Percentiles rank a stretch among this genome's conserved stretches.
These are phyloP conservation scores for Eristalis arbustorum DNA, from an alignment of 2,888 invertebrate genomes.

Conservation along the genomic window DNA sequence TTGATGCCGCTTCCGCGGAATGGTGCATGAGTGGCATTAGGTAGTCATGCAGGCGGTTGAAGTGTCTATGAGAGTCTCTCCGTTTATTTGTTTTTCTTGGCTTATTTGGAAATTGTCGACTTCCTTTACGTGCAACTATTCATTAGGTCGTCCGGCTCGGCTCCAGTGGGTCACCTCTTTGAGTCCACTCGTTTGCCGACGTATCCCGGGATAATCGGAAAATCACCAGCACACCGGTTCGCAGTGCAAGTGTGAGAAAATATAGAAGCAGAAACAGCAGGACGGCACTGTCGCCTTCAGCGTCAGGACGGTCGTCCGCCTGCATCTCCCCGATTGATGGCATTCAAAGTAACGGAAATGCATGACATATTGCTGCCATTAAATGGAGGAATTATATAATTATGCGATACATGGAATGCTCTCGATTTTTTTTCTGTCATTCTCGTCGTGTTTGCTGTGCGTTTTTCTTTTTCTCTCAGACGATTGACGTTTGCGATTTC, in stretches of 20 bases:
- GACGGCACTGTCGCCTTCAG: constrained; percentile 44
- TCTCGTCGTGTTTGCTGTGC: constrained; percentile 34
- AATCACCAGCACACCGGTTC: constrained; percentile 13
- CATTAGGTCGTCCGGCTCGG: constrained; percentile 56
- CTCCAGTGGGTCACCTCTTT: constrained; percentile 51
- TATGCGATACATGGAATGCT: constrained; percentile 68
- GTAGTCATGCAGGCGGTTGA: constrained; percentile 7
- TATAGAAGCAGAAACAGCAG: not conserved
- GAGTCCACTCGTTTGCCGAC: not conserved
- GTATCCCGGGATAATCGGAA: not conserved
- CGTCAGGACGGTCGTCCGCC: constrained; percentile 14
- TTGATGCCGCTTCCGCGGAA: constrained; percentile 45
- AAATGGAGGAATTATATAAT: constrained; percentile 70
- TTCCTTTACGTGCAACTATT: constrained; percentile 65
- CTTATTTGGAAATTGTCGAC: constrained; percentile 68
- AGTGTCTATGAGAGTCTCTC: constrained; percentile 24
- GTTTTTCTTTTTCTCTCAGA: constrained; percentile 41
- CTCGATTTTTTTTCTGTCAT: constrained; percentile 60
- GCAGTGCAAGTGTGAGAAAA: constrained; percentile 50
- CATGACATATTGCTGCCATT: constrained; percentile 71
- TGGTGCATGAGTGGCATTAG: constrained; percentile 6
- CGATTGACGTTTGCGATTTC: constrained; percentile 66
- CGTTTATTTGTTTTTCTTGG: constrained; percentile 47
- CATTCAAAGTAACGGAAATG: constrained; percentile 67
- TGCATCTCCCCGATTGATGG: not conserved